Evolutionary conservation across 1,140 invertebrate species (phyloP), one percentile per base, ranked within the genome.

Genomic region (Caenorhabditis briggsae): DNA sequence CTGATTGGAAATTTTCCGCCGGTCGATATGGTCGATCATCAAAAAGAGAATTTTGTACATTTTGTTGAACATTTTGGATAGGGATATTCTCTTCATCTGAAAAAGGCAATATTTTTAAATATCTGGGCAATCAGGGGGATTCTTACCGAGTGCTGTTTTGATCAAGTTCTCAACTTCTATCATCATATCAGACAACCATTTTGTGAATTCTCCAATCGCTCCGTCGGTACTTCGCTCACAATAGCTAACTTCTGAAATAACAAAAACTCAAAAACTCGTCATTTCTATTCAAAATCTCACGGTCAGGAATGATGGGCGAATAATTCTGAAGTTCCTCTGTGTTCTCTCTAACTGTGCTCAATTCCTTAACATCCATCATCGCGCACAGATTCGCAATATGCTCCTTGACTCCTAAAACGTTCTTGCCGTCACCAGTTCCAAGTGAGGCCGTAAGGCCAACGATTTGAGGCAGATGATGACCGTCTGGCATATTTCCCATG

Each of bases 401-500:
- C 11, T 61, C 48, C 7, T 61, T 48, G 25, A 86, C 85, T 74
- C 84, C 23, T 3, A 61, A 18, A 2, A 61, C 9, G 33, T 84
- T 87, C 53, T 87, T 84, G 11, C 83, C 90, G 53, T 92, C 91
- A 12, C 92, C 93, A 11, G 93, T 91, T 43, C 93, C 93, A 7
- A 93, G 88, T 3, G 92, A 93, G 20, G 93, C 93, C 41, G 93
- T 93, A 58, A 93, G 86, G 12, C 93, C 93, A n/a, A 93, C 89
- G 23, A 93, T 90, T 91, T 93, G 88, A 2, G 87, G 87, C 56
- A 78, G 41, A 50, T 50, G 25, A 23, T 61, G 25, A 50, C 50
- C 56, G 16, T 84, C 41, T 85, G 74, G 43, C 43, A 58, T 55
- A n/a, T 55, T 78, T 50, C 65, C 65, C 50, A 50, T 53, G n/a